These are phyloP conservation scores for Himalopsyche kuldschensis DNA, from an alignment of 2,888 invertebrate species.

Conservation along the genomic window DNA sequence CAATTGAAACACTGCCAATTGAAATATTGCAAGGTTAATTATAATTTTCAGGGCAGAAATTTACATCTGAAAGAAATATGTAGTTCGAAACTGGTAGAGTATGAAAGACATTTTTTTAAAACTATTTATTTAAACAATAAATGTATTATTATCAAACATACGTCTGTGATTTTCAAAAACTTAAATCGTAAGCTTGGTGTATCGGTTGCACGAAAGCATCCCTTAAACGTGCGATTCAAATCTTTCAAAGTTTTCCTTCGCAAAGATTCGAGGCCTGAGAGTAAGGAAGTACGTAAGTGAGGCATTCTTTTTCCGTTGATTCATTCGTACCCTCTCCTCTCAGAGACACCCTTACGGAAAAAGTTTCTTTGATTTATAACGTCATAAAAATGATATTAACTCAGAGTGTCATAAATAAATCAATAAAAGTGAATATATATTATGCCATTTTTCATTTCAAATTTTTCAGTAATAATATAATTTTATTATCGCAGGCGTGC, in stretches of 20 bases:
- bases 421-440: slow-evolving; percentile 14
- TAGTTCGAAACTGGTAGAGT: too few relatives aligned
- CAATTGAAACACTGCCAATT: too few relatives aligned
- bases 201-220: background rate
- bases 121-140: too few relatives aligned
- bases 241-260: background rate
- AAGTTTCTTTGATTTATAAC: slow-evolving; percentile 32
- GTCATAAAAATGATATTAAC: slow-evolving; percentile 36
- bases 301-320: background rate
- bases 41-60: too few relatives aligned
- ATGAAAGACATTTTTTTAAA: too few relatives aligned
- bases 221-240: background rate
- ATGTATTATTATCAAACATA: too few relatives aligned
- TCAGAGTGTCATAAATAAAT: slow-evolving; percentile 31
- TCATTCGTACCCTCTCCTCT: background rate
- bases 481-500: background rate
- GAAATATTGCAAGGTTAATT: too few relatives aligned
- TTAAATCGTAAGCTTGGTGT: background rate
- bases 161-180: too few relatives aligned
- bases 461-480: background rate
- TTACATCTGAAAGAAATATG: too few relatives aligned
- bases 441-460: background rate
- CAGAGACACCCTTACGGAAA: background rate
- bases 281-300: background rate
- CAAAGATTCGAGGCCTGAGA: background rate